These are phyloP conservation scores for Chaetura pelagica DNA, from an alignment of 2,113 vertebrate genomes.

Conservation along the genomic window DNA sequence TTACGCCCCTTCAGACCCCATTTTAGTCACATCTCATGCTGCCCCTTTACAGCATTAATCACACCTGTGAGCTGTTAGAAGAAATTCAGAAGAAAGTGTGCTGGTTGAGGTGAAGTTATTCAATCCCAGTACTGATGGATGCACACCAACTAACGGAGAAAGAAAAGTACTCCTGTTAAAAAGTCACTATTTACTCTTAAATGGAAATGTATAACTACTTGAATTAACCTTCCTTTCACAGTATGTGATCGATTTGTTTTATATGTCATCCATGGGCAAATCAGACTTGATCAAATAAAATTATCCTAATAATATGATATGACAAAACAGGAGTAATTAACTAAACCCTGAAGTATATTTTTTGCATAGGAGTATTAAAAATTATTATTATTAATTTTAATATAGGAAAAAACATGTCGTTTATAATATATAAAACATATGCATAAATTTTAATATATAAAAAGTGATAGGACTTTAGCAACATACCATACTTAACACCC, in stretches of 20 bases:
- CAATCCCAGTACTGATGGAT: not conserved
- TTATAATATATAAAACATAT: not conserved
- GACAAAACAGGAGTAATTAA: not conserved
- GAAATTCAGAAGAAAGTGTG: not conserved
- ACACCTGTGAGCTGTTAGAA: not conserved
- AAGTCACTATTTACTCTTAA: not conserved
- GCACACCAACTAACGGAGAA: not conserved
- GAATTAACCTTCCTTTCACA: not conserved
- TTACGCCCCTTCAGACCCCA: accelerated
- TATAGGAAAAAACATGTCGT: not conserved
- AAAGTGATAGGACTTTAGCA: not conserved
- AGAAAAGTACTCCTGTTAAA: not conserved
- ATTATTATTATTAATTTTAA: no score
- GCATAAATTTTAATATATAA: not conserved
- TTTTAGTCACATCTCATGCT: not conserved
- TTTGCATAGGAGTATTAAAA: not conserved
- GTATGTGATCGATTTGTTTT: not conserved
- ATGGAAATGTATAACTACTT: not conserved
- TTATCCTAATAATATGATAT: not conserved
- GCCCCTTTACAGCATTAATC: not conserved
- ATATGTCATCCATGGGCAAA: not conserved
- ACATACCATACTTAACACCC: not conserved
- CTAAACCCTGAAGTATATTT: not conserved
- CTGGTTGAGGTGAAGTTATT: not conserved
- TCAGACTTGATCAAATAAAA: not conserved